Percentiles rank a stretch among this genome's conserved stretches.
phyloP scores from a whole-genome alignment of 2,888 invertebrate species.

The Leptopilina syphax region DNA sequence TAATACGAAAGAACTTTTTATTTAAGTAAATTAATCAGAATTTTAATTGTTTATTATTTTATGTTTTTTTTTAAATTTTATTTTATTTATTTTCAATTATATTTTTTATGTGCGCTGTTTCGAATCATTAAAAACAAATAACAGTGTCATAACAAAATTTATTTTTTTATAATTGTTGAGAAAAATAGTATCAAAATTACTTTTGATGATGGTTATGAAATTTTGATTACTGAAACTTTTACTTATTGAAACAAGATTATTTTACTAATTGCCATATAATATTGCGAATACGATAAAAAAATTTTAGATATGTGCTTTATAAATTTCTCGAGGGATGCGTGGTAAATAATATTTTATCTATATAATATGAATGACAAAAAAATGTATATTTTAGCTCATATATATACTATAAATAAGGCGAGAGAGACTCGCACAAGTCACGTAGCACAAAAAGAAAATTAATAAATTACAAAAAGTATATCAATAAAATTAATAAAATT shows the following conservation, averaged over 20 bases:
- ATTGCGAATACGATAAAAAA: slow-evolving; percentile 10
- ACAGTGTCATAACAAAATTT: too few species aligned
- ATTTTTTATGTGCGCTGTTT: too few species aligned
- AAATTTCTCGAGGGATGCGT: not conserved
- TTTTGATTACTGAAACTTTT: slow-evolving; percentile 19
- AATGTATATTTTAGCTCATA: slow-evolving; percentile 43
- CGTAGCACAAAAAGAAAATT: slow-evolving; percentile 5
- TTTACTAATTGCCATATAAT: slow-evolving; percentile 24
- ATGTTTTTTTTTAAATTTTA: too few species aligned
- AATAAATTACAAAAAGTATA: not conserved
- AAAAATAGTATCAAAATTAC: not conserved
- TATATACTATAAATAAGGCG: not conserved
- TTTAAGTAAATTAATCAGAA: not conserved
- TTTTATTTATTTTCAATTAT: too few species aligned
- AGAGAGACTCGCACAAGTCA: not conserved
- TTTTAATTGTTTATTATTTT: not conserved
- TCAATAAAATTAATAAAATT: not conserved
- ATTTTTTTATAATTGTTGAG: too few species aligned
- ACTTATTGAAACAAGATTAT: slow-evolving; percentile 30
- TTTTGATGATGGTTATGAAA: slow-evolving; percentile 50
- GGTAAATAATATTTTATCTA: slow-evolving; percentile 51
- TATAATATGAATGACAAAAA: slow-evolving; percentile 40
- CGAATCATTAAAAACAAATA: too few species aligned
- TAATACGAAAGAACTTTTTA: not conserved
- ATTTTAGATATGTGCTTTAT: not conserved